phyloP scores from a whole-genome alignment of 37 sponge, comb jelly and placozoan species.

The Ianthella basta region DNA sequence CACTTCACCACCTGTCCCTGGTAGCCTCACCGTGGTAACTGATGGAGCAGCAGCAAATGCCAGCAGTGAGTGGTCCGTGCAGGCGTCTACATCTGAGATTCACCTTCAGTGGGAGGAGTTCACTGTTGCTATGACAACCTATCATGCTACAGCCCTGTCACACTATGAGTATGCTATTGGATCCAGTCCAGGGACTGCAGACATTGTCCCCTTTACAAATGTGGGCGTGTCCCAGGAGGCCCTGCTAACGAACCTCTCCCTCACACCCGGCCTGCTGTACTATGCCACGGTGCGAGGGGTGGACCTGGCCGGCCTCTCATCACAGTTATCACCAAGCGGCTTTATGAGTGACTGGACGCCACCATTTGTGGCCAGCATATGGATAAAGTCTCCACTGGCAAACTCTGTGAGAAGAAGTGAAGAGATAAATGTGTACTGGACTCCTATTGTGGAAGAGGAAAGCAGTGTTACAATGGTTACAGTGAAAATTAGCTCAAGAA shows the following conservation, averaged over 20 bases:
- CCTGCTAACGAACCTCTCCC: slow-evolving; percentile 38
- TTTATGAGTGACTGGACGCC: slow-evolving; percentile 74
- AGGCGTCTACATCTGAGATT: slow-evolving; percentile 58
- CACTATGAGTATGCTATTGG: slow-evolving; percentile 77
- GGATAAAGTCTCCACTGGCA: background rate
- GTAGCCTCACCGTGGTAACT: slow-evolving; percentile 46
- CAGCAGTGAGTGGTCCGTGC: slow-evolving; percentile 1
- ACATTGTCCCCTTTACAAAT: slow-evolving; percentile 50
- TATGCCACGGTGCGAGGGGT: slow-evolving; percentile 68
- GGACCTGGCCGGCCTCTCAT: slow-evolving; percentile 27
- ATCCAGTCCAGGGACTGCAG: slow-evolving; percentile 26
- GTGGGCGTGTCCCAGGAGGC: slow-evolving; percentile 62
- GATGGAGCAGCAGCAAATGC: background rate
- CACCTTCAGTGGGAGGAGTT: slow-evolving; percentile 65
- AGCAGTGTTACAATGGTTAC: slow-evolving; percentile 50
- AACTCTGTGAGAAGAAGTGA: background rate
- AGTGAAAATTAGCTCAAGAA: slow-evolving; percentile 63
- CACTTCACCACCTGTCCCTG: slow-evolving; percentile 53
- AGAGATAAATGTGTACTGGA: slow-evolving; percentile 44
- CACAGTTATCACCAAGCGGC: slow-evolving; percentile 18
- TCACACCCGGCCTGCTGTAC: slow-evolving; percentile 58
- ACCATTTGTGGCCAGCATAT: slow-evolving; percentile 39
- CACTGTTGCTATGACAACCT: slow-evolving; percentile 32
- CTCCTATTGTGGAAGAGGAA: slow-evolving; percentile 48
- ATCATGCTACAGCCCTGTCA: slow-evolving; percentile 48